Conservation (phyloP, 1,140 invertebrate species). For the Leptoteleia sp. region DNA sequence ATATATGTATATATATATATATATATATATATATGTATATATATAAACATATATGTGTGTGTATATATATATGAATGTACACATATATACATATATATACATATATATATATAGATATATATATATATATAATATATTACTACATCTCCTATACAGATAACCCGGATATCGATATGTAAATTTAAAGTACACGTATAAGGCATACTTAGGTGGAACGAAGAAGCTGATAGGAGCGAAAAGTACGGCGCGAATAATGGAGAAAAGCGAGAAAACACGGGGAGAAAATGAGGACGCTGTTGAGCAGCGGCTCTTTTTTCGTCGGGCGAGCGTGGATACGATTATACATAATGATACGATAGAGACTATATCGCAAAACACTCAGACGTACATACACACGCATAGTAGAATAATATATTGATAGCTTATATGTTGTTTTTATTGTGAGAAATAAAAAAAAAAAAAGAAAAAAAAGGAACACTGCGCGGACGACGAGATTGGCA, state of each 20-base stretch:
- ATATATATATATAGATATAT: conserved; percentile 38
- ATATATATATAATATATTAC: too few species aligned
- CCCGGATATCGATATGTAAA: conserved; percentile 78
- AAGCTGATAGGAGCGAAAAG: conserved; percentile 31
- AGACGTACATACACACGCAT: conserved; percentile 70
- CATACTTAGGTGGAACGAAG: conserved; percentile 60
- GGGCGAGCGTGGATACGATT: conserved; percentile 73
- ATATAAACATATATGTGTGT: conserved; percentile 70
- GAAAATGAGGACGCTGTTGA: conserved; percentile 74
- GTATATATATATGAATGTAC: too few species aligned
- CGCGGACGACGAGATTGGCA: conserved; percentile 56
- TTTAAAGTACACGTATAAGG: conserved; percentile 77
- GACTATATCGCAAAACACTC: conserved; percentile 78
- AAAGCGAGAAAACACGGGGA: conserved; percentile 21
- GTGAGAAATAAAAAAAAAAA: too few species aligned
- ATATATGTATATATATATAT: conserved; percentile 76
- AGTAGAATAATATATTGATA: conserved; percentile 82
- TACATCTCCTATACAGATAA: conserved; percentile 75
- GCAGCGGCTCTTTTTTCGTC: conserved; percentile 69
- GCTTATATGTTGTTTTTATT: conserved; percentile 80
- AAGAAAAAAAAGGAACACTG: too few species aligned
- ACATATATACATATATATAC: conserved; percentile 66
- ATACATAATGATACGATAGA: conserved; percentile 80
- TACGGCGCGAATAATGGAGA: conserved; percentile 15
- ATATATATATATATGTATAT: conserved; percentile 72